Evolutionary conservation across 2,888 invertebrate species (phyloP).

Genomic region (Oscheius sp.): DNA sequence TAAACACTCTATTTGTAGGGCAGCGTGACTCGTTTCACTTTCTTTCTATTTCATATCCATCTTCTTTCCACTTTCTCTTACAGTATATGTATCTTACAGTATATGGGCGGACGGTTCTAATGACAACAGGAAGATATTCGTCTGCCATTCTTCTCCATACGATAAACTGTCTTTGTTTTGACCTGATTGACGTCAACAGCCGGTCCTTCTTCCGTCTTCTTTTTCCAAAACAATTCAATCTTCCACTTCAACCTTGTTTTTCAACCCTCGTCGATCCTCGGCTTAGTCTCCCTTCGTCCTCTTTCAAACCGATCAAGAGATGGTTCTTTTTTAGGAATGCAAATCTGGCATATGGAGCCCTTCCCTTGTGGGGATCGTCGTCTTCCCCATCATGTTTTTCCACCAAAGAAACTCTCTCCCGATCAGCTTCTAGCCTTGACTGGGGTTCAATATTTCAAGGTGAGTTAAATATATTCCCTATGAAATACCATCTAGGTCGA

Average conservation of each 20-base stretch:
- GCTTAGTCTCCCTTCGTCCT: background rate
- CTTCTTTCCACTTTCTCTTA: too few species aligned
- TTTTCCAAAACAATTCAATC: background rate
- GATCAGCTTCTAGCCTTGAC: slow-evolving; percentile 79
- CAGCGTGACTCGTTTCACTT: too few species aligned
- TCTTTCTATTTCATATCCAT: too few species aligned
- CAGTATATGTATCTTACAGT: too few species aligned
- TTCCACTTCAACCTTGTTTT: background rate
- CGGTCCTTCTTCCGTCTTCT: background rate
- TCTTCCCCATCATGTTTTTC: slow-evolving; percentile 82
- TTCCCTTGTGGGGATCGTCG: slow-evolving; percentile 80
- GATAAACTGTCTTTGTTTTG: too few species aligned
- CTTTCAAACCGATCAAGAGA: background rate
- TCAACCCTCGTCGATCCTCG: background rate
- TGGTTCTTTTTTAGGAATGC: slow-evolving; percentile 71
- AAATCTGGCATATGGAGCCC: slow-evolving; percentile 87
- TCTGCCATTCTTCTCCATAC: too few species aligned
- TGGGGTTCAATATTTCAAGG: slow-evolving; percentile 88
- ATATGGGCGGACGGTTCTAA: too few species aligned
- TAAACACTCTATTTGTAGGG: too few species aligned
- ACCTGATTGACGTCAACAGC: too few species aligned
- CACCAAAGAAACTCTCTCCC: slow-evolving; percentile 80
- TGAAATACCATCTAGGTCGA: slow-evolving; percentile 52
- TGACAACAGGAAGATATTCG: too few species aligned
- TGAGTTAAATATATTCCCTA: slow-evolving; percentile 68